Evolutionary conservation across 2,888 invertebrate species (phyloP), one percentile per base, ranked within the genome.

Genomic region (Sinopyrophorus schimmeli): DNA sequence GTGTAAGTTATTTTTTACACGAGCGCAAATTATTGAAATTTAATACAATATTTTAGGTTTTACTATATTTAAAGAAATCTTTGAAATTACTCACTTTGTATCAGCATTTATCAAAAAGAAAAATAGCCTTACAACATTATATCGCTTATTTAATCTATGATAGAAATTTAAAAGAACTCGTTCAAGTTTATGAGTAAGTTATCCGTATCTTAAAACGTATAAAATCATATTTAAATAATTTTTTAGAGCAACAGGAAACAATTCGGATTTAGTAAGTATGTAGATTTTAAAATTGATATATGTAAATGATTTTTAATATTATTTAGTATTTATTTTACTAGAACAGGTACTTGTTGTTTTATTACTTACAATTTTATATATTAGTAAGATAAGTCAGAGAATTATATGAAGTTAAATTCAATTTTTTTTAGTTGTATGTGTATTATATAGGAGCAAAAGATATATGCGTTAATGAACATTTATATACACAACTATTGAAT

Each of bases 1-100:
- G 80, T 52, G 85, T 86, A 65, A 68, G 76, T 72, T 20, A 28
- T 2, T 30, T 20, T 14, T 26, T 14, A 16, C 32, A 42, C 52
- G 15, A 37, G 26, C 34, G 39, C 3, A 34, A 16, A 40, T 15
- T 49, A 43, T 53, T 59, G 38, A 16, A 9, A 37, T 28, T 11
- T 12, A 15, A n/a, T 30, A 30, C n/a, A 17, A 18, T 31, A 16
- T 74, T 76, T 5, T 68, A 87, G 86, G 80, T 90, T 12, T 79
- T 88, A 0, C 68, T 92, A 5, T 92, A 87, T 70, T 76, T 93
- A 1, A 83, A 82, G 44, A 82, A 80, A 63, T 87, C 90, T 0
- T 68, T 93, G 5, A 87, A 87, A 58, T 80, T 80, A 57, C 80
- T 81, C 49, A 69, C 89, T 27, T 84, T 91, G 18, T 81, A 85